Evolutionary conservation across 2,888 invertebrate genomes (phyloP).

Genomic region (Protophormia terraenovae): DNA sequence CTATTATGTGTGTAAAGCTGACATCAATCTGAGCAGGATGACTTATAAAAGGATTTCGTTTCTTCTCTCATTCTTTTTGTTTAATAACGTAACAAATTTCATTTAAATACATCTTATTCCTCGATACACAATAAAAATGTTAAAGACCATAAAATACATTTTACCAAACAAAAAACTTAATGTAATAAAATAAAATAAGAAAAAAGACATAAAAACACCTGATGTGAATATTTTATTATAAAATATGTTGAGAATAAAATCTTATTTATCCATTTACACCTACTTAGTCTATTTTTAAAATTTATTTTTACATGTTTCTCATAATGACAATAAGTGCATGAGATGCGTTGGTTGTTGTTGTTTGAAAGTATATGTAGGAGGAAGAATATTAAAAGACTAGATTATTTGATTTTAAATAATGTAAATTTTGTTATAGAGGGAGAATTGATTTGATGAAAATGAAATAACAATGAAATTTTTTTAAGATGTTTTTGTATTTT

Average conservation of each 20-base stretch:
- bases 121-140: not conserved
- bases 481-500: too few species aligned
- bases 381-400: too few species aligned
- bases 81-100: constrained; percentile 12
- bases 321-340: not conserved
- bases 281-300: not conserved
- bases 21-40: constrained; percentile 31
- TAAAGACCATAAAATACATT: not conserved
- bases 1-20: not conserved
- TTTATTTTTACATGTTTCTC: not conserved
- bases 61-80: not conserved
- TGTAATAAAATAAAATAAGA: too few species aligned
- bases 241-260: not conserved
- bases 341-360: too few species aligned
- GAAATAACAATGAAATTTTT: too few species aligned
- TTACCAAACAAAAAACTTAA: not conserved
- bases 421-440: too few species aligned
- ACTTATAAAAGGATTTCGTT: not conserved
- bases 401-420: too few species aligned
- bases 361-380: too few species aligned
- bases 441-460: too few species aligned
- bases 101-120: constrained; percentile 8
- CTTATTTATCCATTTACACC: not conserved
- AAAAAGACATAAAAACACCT: not conserved
- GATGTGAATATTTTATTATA: not conserved